These are phyloP conservation scores for Hippocampus comes DNA, from an alignment of 2,113 vertebrate genomes.

Conservation along the genomic window DNA sequence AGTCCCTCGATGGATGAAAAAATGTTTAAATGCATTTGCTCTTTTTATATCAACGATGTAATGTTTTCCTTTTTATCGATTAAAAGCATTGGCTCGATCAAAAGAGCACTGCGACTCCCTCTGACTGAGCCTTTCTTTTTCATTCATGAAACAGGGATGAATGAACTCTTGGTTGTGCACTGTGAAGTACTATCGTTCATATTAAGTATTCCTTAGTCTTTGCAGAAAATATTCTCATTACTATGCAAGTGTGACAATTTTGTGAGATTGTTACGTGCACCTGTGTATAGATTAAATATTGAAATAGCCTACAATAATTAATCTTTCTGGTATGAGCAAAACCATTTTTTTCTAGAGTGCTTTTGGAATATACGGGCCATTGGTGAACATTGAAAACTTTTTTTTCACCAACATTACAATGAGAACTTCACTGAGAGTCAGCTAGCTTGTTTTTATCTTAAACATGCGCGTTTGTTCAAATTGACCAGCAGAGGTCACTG, in stretches of 20 bases:
- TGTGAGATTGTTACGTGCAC: neutral
- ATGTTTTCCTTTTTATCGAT: neutral
- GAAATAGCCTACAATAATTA: neutral
- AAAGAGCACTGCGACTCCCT: neutral
- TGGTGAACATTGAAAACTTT: conserved; percentile 73
- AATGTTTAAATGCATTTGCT: neutral
- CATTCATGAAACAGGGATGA: conserved; percentile 40
- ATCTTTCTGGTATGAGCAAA: neutral
- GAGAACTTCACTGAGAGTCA: conserved; percentile 54
- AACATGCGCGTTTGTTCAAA: neutral
- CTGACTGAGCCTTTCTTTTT: conserved; percentile 17
- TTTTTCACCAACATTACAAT: conserved; percentile 67
- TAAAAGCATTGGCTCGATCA: neutral
- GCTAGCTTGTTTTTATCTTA: neutral
- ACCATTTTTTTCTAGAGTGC: neutral
- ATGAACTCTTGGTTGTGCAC: conserved; percentile 24
- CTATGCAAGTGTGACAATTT: neutral
- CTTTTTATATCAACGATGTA: neutral
- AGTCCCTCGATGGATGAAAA: neutral
- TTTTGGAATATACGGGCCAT: conserved; percentile 23
- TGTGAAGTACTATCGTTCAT: neutral
- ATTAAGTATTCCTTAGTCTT: neutral
- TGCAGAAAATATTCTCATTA: neutral
- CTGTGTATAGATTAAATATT: neutral
- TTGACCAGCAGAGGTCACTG: conserved; percentile 60